Base-by-base conservation (phyloP, 2,888 invertebrate species). In the Morinoia aosen region DNA sequence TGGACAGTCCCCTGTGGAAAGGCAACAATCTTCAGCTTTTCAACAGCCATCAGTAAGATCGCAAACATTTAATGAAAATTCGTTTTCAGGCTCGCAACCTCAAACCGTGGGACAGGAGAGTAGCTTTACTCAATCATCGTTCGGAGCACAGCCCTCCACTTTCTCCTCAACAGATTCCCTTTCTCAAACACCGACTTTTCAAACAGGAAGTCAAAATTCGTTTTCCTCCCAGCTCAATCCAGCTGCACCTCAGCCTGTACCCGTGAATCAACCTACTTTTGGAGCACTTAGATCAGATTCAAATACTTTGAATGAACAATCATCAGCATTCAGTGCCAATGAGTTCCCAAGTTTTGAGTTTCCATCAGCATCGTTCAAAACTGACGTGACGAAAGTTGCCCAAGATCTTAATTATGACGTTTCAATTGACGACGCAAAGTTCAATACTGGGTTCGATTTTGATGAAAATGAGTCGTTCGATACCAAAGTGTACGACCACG, bases 211-310 rank as follows among this genome's bases (percentile, higher is more conserved):
- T 14, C 93, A 93, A 48, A 93, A 8, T 57, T 57, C n/a, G 57
- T 93, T 57, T 93, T 14, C 93, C 12, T 14, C 93, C 33, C 93
- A 93, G 33, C 33, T 48, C 57, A 57, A 57, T 19, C 57, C 93
- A 33, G 25, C n/a, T 5, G 56, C 57, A 8, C 93, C 93, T 57
- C 93, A 93, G 48, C 93, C 93, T 8, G 58, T 93, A 10, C 40
- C 39, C 12, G 56, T 57, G 12, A 93, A 93, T 33, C 93, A 93
- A 93, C 93, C 93, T 7, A 93, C 93, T 2, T 93, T 93, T 93
- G 93, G 58, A 12, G 33, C n/a, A 7, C 57, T 57, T 14, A 93
- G 93, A 48, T 56, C 93, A 33, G 93, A 93, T 57, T 39, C n/a
- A 56, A 48, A 10, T 57, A 19, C n/a, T 33, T 39, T 57, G 12